phyloP scores from a whole-genome alignment of 2,888 invertebrate genomes.

The Eupithecia subfuscata region DNA sequence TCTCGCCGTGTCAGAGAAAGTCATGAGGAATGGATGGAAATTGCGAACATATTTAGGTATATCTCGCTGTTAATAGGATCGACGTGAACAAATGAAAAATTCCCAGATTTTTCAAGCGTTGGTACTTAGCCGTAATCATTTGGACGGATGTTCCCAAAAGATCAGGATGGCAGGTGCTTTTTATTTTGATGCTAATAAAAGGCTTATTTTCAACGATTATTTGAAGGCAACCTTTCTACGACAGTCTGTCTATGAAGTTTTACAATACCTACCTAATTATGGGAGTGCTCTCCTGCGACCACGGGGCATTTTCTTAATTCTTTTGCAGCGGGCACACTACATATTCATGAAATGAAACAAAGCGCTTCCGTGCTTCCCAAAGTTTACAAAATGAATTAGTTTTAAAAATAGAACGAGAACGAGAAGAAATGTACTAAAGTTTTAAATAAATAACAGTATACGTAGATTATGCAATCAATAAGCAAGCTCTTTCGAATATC shows the following conservation, averaged over 20 bases:
- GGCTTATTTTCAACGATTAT: slow-evolving; percentile 1
- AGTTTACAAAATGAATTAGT: not conserved
- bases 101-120: slow-evolving; percentile 56
- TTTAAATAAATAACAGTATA: not conserved
- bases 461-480: not conserved
- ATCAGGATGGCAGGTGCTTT: slow-evolving; percentile 20
- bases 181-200: slow-evolving; percentile 19
- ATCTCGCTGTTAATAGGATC: slow-evolving; percentile 77
- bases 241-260: not conserved
- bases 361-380: slow-evolving; percentile 3
- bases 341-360: slow-evolving; percentile 10
- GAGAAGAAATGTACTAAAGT: no score
- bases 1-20: slow-evolving; percentile 82
- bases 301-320: not conserved
- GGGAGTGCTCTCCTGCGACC: slow-evolving; percentile 2
- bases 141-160: slow-evolving; percentile 30
- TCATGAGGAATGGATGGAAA: slow-evolving; percentile 83
- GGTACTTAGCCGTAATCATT: slow-evolving; percentile 31
- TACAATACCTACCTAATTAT: not conserved
- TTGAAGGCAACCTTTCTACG: not conserved
- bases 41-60: slow-evolving; percentile 80
- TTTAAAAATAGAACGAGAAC: slow-evolving; percentile 1
- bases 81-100: slow-evolving; percentile 75
- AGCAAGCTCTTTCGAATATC: not conserved
- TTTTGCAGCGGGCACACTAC: not conserved